These are phyloP conservation scores for Drosophila paranaensis DNA, from an alignment of 2,888 invertebrate genomes.

Conservation along the genomic window DNA sequence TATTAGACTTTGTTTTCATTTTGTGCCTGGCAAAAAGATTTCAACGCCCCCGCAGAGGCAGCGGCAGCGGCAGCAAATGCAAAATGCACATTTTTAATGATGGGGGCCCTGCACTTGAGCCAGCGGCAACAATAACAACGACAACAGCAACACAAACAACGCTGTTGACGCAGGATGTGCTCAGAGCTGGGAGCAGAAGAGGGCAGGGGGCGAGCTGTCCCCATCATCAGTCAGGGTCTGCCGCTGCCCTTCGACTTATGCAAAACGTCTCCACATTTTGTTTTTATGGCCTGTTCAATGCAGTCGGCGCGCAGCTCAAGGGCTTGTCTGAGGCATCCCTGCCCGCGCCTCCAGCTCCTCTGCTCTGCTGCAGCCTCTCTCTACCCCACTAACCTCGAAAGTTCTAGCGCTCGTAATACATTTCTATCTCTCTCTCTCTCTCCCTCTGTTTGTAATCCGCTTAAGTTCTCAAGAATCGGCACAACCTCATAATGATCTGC, in stretches of 20 bases:
- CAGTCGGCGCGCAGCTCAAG: slow-evolving; percentile 34
- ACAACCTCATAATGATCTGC: slow-evolving; percentile 59
- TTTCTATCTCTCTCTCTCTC: slow-evolving; percentile 45
- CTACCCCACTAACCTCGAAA: slow-evolving; percentile 75
- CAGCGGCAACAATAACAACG: slow-evolving; percentile 43
- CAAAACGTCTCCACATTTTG: slow-evolving; percentile 57
- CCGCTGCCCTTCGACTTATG: slow-evolving; percentile 72
- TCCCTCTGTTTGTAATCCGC: slow-evolving; percentile 60
- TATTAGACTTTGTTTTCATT: slow-evolving; percentile 64
- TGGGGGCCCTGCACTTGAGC: slow-evolving; percentile 71
- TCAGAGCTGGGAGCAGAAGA: too few species aligned
- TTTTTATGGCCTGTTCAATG: slow-evolving; percentile 62
- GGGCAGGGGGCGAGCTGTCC: not conserved
- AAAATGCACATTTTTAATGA: slow-evolving; percentile 78
- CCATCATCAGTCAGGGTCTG: slow-evolving; percentile 37
- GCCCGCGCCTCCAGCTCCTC: too few species aligned
- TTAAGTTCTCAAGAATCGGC: slow-evolving; percentile 76
- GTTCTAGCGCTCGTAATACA: slow-evolving; percentile 66
- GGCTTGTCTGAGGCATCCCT: slow-evolving; percentile 36
- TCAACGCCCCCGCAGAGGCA: slow-evolving; percentile 54
- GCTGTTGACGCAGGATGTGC: slow-evolving; percentile 65
- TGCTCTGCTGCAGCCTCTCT: not conserved
- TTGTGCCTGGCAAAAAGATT: slow-evolving; percentile 55
- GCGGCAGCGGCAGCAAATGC: slow-evolving; percentile 38
- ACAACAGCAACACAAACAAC: slow-evolving; percentile 45